phyloP scores from a whole-genome alignment of 2,113 vertebrate species.

The Embiotoca jacksoni region DNA sequence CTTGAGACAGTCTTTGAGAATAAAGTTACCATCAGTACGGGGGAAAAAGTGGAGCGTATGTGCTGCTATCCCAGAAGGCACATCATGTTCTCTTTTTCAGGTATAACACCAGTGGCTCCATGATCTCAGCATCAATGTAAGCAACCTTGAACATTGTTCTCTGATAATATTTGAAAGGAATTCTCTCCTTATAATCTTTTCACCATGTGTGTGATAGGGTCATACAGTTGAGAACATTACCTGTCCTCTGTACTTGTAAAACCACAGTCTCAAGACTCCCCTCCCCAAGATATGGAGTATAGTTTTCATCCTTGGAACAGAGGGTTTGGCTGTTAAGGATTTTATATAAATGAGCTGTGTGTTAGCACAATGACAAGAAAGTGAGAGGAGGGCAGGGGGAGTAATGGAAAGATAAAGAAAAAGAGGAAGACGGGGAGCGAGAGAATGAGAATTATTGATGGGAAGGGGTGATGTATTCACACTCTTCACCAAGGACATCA shows the following conservation, averaged over 20 bases:
- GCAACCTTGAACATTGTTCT: slow-evolving; percentile 8
- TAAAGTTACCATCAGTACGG: slow-evolving; percentile 15
- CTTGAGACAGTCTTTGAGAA: slow-evolving; percentile 20
- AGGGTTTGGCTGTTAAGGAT: slow-evolving; percentile 16
- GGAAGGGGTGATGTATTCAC: slow-evolving; percentile 34
- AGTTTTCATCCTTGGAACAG: background rate
- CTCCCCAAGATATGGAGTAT: slow-evolving; percentile 1
- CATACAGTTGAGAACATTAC: background rate
- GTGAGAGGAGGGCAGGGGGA: slow-evolving; percentile 14
- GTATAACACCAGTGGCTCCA: background rate
- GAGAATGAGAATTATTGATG: slow-evolving; percentile 13
- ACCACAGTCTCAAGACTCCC: slow-evolving; percentile 20
- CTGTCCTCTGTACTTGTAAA: slow-evolving; percentile 10
- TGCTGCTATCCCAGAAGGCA: background rate
- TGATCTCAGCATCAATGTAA: slow-evolving; percentile 18
- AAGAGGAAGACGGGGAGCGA: background rate
- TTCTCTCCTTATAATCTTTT: slow-evolving; percentile 1
- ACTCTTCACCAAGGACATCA: slow-evolving; percentile 41
- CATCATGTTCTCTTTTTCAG: slow-evolving; percentile 24
- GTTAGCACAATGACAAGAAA: slow-evolving; percentile 28
- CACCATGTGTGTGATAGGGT: background rate
- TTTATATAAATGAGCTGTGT: slow-evolving; percentile 27
- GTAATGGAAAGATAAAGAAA: background rate
- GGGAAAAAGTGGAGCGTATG: background rate
- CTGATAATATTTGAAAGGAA: slow-evolving; percentile 14